phyloP scores from a whole-genome alignment of 2,113 vertebrate species.

The Coturnix japonica region DNA sequence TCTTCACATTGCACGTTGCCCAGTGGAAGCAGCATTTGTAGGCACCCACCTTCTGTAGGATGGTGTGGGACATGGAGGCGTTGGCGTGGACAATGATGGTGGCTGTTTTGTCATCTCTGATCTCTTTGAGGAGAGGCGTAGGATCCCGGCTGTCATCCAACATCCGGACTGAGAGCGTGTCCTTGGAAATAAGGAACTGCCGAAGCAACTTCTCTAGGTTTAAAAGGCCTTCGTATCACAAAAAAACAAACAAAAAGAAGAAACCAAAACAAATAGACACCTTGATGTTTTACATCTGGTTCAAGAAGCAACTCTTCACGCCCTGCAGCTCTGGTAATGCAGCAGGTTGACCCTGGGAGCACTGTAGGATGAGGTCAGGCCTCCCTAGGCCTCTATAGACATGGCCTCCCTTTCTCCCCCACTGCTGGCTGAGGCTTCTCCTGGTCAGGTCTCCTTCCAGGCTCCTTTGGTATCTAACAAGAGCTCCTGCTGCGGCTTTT shows the following conservation, averaged over 20 bases:
- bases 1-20: rapidly evolving
- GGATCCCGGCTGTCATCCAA: constrained; percentile 95
- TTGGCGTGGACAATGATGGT: constrained; percentile 98
- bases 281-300: background rate
- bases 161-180: constrained; percentile 96
- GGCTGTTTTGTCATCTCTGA: constrained; percentile 95
- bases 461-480: constrained; percentile 14
- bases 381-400: background rate
- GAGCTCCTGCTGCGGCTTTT: background rate
- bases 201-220: constrained; percentile 97
- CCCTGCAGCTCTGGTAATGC: rapidly evolving
- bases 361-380: background rate
- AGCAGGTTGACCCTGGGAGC: background rate
- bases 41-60: constrained; percentile 87
- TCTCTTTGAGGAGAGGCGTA: constrained; percentile 95
- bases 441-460: constrained; percentile 10
- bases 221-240: constrained; percentile 86
- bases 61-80: constrained; percentile 95
- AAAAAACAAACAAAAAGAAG: background rate
- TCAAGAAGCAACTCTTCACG: background rate
- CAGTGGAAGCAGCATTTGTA: background rate
- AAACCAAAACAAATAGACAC: background rate
- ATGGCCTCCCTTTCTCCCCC: background rate
- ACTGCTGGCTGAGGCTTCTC: background rate
- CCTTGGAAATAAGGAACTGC: constrained; percentile 99